Conservation (phyloP, 2,888 invertebrate species). For the Spilosoma lubricipeda region DNA sequence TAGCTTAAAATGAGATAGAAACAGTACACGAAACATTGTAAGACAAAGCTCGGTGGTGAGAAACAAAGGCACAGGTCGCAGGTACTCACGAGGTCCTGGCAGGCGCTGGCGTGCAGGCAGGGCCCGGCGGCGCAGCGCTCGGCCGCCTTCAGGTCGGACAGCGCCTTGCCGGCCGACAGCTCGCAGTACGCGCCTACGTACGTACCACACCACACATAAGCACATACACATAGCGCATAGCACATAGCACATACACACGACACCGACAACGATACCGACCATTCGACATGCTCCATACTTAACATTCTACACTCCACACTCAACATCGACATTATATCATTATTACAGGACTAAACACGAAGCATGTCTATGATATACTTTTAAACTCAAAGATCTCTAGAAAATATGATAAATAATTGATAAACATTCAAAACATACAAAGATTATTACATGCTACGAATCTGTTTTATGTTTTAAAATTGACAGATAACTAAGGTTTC, state of each 20-base stretch:
- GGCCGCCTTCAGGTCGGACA: conserved; percentile 71
- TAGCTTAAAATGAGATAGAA: no score
- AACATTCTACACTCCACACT: conserved; percentile 1
- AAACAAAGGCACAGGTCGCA: not conserved
- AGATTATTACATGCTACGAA: not conserved
- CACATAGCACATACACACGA: no score
- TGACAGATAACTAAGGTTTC: not conserved
- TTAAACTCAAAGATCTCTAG: not conserved
- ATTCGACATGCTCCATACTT: not conserved
- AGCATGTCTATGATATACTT: not conserved
- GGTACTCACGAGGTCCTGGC: conserved; percentile 88
- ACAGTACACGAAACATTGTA: no score
- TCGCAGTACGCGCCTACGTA: conserved; percentile 85
- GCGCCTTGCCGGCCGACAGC: conserved; percentile 77
- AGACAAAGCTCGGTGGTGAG: not conserved
- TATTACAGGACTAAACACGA: conserved; percentile 1
- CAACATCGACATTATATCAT: conserved; percentile 3
- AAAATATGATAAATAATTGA: not conserved
- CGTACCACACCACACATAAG: conserved; percentile 15
- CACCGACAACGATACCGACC: conserved; percentile 7
- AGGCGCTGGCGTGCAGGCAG: conserved; percentile 87
- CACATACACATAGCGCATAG: no score
- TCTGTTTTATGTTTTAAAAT: no score
- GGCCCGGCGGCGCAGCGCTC: conserved; percentile 84
- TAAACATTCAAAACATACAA: not conserved